Conservation (phyloP, 2,113 vertebrate species). For the Colistium nudipinnis region DNA sequence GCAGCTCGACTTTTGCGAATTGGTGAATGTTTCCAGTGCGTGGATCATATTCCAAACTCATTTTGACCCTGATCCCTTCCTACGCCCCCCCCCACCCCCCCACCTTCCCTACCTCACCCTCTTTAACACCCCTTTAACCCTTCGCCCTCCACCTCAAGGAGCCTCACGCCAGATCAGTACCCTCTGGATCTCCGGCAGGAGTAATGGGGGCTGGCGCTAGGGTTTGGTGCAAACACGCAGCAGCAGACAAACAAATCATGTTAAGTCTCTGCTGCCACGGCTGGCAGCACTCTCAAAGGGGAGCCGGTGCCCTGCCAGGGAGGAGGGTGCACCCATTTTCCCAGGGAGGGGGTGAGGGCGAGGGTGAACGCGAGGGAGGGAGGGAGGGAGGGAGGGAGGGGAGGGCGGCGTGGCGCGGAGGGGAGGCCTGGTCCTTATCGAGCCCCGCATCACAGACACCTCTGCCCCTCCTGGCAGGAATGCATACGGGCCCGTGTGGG, state of each 20-base stretch:
- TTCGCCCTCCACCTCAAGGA: slow-evolving; percentile 30
- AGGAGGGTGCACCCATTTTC: slow-evolving; percentile 76
- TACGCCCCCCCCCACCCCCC: slow-evolving; percentile 16
- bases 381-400: slow-evolving; percentile 32
- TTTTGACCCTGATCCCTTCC: slow-evolving; percentile 48
- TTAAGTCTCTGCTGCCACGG: slow-evolving; percentile 73
- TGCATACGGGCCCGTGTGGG: slow-evolving; percentile 67
- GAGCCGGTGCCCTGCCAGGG: slow-evolving; percentile 70
- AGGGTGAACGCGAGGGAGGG: slow-evolving; percentile 55
- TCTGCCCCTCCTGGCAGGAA: slow-evolving; percentile 84
- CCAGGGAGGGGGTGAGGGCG: slow-evolving; percentile 74
- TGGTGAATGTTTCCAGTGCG: slow-evolving; percentile 54
- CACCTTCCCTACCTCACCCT: slow-evolving; percentile 47
- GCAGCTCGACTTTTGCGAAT: slow-evolving; percentile 40
- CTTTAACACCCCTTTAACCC: slow-evolving; percentile 62
- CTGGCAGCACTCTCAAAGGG: slow-evolving; percentile 71
- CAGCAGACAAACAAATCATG: slow-evolving; percentile 77
- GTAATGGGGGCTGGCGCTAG: slow-evolving; percentile 59
- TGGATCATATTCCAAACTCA: slow-evolving; percentile 62
- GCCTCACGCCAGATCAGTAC: slow-evolving; percentile 54
- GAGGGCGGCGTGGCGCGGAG: slow-evolving; percentile 35
- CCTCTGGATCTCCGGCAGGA: slow-evolving; percentile 51
- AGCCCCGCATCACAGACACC: slow-evolving; percentile 72
- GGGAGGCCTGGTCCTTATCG: slow-evolving; percentile 73
- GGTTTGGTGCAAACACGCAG: slow-evolving; percentile 64